Base-by-base conservation (phyloP, 1,140 invertebrate species). In the Hyphantria cunea region DNA sequence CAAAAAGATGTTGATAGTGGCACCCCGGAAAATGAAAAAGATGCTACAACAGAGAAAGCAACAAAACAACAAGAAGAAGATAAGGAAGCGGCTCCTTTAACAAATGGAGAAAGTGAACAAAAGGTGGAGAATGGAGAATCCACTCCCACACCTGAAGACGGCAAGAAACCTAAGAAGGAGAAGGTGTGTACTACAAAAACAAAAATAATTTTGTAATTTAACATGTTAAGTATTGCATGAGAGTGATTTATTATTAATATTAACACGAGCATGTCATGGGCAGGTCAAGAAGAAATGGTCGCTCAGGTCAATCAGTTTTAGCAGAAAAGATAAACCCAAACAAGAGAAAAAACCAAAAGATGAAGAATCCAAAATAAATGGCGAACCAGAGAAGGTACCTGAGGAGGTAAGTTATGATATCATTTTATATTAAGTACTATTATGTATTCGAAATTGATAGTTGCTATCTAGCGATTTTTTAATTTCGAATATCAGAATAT, bases 251-350 rank as follows among this genome's bases (percentile, higher is more conserved):
- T 17, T 15, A 42, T 42, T 12, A 41, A 34, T 60, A 11, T 50
- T 60, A 60, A 60, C 56, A 32, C 34, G 48, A 60, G 64, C 66
- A 68, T 72, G 80, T 91, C 55, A 61, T 60, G 68, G 44, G 42
- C 82, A 93, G 93, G 83, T 92, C 59, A 96, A 96, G 92, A 96
- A 96, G 93, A 96, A 96, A 91, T 96, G 95, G 95, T 96, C 95
- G 68, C 95, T 96, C 91, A 94, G 95, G 78, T 95, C 93, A 74
- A 95, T 96, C 89, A 96, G 95, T 75, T 96, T 96, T 86, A 94
- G 94, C 78, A 95, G 94, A 86, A 96, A 96, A 84, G 96, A 96
- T 76, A 96, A 96, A 91, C 94, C 93, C 66, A 96, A 96, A 87
- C 95, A 95, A 62, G 92, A 92, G 71, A 94, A 94, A 75, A 92